Evolutionary conservation across 2,113 vertebrate genomes (phyloP).

Genomic region (Ahaetulla prasina): DNA sequence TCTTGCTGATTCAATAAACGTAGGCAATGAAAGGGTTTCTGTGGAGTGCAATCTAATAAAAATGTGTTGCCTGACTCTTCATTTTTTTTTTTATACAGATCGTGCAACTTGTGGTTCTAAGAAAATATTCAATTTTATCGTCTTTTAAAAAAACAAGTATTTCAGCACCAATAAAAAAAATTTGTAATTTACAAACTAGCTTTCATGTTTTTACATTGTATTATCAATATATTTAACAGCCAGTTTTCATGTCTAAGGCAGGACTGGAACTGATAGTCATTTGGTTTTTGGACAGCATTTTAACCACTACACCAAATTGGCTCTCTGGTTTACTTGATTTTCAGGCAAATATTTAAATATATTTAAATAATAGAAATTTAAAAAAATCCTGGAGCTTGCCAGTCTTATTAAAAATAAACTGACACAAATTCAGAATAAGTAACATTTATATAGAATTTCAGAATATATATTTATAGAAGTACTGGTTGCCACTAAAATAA

Average conservation of each 20-base stretch:
- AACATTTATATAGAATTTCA: background rate
- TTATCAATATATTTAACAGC: background rate
- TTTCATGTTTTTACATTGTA: background rate
- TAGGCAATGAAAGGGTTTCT: background rate
- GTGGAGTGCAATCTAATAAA: background rate
- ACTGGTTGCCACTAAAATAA: background rate
- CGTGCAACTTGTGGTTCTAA: conserved; percentile 11
- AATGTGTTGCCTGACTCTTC: conserved; percentile 17
- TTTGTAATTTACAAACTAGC: background rate
- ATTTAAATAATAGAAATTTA: background rate
- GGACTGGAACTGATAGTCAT: background rate
- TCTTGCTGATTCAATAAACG: background rate
- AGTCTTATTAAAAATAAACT: background rate
- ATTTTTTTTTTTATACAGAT: conserved; percentile 32
- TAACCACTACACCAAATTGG: background rate
- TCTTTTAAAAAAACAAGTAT: background rate
- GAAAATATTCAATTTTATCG: background rate
- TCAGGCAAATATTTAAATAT: background rate
- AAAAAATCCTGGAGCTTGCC: background rate
- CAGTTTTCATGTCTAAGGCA: background rate
- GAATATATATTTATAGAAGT: background rate
- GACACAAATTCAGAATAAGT: background rate
- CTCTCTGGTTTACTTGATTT: background rate
- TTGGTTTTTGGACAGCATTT: background rate
- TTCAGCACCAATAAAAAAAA: background rate